Evolutionary conservation across 2,113 vertebrate species (phyloP).

Genomic region (Hypomesus transpacificus): DNA sequence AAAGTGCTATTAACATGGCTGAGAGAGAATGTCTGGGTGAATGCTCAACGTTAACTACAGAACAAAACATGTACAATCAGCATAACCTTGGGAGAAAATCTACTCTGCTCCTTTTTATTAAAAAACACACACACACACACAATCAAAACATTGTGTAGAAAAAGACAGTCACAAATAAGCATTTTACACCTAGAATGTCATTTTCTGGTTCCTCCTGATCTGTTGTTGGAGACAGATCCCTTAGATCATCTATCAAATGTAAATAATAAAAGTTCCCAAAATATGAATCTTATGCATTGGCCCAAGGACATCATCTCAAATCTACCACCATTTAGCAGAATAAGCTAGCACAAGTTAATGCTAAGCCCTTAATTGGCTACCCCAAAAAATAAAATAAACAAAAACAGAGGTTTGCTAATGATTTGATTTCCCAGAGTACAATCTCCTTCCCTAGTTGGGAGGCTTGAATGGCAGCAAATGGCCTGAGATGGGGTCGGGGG

Average conservation of each 20-base stretch:
- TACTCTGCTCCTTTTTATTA: constrained; percentile 46
- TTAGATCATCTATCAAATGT: constrained; percentile 42
- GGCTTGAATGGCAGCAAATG: background rate
- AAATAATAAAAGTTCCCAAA: constrained; percentile 51
- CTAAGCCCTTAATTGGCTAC: constrained; percentile 20
- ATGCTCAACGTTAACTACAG: background rate
- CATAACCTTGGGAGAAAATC: constrained; percentile 30
- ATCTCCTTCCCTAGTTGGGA: background rate
- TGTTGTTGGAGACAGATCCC: constrained; percentile 36
- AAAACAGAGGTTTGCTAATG: constrained; percentile 18
- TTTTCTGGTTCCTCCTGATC: constrained; percentile 42
- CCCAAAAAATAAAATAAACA: constrained; percentile 6
- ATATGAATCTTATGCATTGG: constrained; percentile 32
- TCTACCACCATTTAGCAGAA: constrained; percentile 15
- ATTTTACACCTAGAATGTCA: constrained; percentile 57
- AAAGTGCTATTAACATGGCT: too few species aligned
- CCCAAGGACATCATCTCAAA: constrained; percentile 30
- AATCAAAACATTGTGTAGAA: constrained; percentile 63
- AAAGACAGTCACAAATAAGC: constrained; percentile 52
- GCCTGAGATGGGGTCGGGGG: background rate
- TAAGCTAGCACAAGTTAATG: constrained; percentile 33
- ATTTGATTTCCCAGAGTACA: constrained; percentile 3
- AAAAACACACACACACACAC: constrained; percentile 40
- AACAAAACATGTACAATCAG: background rate
- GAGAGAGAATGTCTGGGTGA: background rate